Base-by-base conservation (phyloP, 2,797 vertebrate species). In the Hoplostethus atlanticus region DNA sequence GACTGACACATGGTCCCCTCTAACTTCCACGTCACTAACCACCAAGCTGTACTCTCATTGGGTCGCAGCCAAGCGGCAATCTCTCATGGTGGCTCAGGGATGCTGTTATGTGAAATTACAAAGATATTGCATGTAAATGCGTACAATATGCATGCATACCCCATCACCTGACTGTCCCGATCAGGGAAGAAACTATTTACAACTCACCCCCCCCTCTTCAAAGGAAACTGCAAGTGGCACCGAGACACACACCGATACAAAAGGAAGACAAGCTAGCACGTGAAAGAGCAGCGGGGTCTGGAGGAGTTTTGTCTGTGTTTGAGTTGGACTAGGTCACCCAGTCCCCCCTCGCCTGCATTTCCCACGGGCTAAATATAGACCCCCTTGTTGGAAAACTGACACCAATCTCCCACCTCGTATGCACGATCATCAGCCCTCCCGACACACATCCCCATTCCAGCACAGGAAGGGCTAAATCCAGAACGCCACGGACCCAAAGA, bases 301-400 rank as follows among this genome's bases (percentile, higher is more conserved):
- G 36, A 44, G 50, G 60, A 80, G 76, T 63, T 64, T 76, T 1
- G 55, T 77, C 44, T 69, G 64, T 67, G 60, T 62, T 36, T 61
- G 64, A 60, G 52, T 57, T 51, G 59, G 59, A 70, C 54, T 75
- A 57, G 64, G 75, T 79, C 68, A 84, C 60, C 52, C 67, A 30
- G 83, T 67, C 21, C 70, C 80, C 42, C 74, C 73, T 64, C 11
- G 13, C 16, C 40, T 2, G 48, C 42, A 73, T 57, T 15, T 17
- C 55, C 60, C 46, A 6, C 34, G 17, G 58, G 60, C 84, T 93
- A 93, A 93, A 91, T 91, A 92, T 94, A 94, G 91, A 87, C n/a
- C 61, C 40, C 36, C 53, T 79, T 84, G 83, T 83, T 88, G 84
- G 76, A 21, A 88, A 92, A 86, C 83, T 67, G 88, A 93, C 80